Base-by-base conservation (phyloP, 2,888 invertebrate genomes). In the Aphidoletes aphidimyza region DNA sequence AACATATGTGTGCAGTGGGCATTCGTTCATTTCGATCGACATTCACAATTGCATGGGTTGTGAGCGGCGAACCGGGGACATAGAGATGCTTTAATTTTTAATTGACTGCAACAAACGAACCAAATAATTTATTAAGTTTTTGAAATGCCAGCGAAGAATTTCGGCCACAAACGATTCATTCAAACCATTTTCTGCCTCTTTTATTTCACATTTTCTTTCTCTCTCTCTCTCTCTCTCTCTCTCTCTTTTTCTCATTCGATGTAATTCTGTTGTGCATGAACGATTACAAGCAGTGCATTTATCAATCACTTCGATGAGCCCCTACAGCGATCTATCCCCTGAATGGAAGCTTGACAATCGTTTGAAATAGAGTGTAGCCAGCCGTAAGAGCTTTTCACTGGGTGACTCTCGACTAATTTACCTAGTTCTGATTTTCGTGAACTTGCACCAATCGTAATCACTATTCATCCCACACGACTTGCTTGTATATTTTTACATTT, bases 41-140 rank as follows among this genome's bases (percentile, higher is more conserved):
- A 14, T 54, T 22, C 54, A 22, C n/a, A 22, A 22, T 11, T 39
- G 39, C 11, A 11, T 39, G 6, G 6, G 5, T 39, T 39, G 39
- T 8, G 11, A 39, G 11, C 39, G 39, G 39, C 11, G 39, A 8
- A 11, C 6, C 6, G 5, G 39, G 11, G 39, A 39, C 22, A 19
- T 14, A 22, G 69, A 34, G 69, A 69, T 30, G 69, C n/a, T 69
- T 69, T 69, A 30, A 69, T 69, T 69, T 69, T 69, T 69, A 69
- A 69, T 69, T 30, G 69, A 69, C 69, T 69, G 69, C 69, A 34
- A 5, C 69, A 69, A 69, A 30, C 17, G 69, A 69, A 69, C 69
- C 30, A 34, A 69, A 69, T 54, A n/a, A 26, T 42, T 42, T 14
- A 19, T 22, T 26, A 19, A 17, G 26, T 54, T n/a, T 54, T 14